Evolutionary conservation across 2,888 invertebrate genomes (phyloP), one percentile per base, ranked within the genome.

Genomic region (Ectobius pallidus): DNA sequence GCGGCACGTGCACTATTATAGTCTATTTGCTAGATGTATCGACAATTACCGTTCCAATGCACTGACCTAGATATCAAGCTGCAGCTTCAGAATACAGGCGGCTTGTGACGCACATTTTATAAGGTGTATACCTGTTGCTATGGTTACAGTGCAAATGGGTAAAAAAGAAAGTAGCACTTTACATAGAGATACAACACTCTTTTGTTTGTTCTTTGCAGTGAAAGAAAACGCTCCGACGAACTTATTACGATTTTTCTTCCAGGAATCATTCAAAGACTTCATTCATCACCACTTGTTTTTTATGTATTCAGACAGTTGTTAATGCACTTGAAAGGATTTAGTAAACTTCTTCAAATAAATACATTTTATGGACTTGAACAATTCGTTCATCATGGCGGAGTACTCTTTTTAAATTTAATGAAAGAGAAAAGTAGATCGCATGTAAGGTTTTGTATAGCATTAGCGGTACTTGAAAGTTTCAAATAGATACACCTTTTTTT

Each of bases 21-120:
- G n/a, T 46, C n/a, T 46, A 46, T 46, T 46, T 46, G 46, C 46
- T 46, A 46, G 34, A 34, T 34, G n/a, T 46, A 46, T 46, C 46
- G 46, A 46, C 46, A 46, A 46, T 46, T 46, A 46, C 46, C n/a
- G 46, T 46, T n/a, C 46, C 46, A 46, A 46, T 46, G 46, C 46
- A 46, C 46, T 46, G 46, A 46, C 46, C 46, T 46, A 46, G 9
- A 46, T 46, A 46, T 46, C 46, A 46, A 14, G 46, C 11, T 46
- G 46, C 46, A 46, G 46, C 14, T 46, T 46, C 46, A 14, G 46
- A 46, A 46, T n/a, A n/a, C 34, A 6, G 34, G 6, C 6, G 7
- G 34, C 34, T 34, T n/a, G 39, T 39, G 46, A 46, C 46, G 46
- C 46, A 46, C n/a, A n/a, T 46, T 46, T 46, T 46, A 46, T 46